phyloP scores from a whole-genome alignment of 2,113 vertebrate species.

The Gila orcuttii region DNA sequence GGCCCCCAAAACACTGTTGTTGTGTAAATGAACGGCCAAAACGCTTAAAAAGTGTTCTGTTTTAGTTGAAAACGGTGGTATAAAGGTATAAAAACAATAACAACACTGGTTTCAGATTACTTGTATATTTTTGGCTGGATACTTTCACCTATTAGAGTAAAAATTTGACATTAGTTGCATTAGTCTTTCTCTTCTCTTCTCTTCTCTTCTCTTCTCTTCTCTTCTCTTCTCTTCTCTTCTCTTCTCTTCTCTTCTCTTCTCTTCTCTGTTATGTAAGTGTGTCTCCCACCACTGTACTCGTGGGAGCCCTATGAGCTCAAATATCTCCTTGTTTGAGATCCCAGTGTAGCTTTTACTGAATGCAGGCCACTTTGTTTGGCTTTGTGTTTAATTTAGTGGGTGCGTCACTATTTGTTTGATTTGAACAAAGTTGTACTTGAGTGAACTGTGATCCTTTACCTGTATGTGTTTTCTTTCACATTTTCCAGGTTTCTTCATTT shows the following conservation, averaged over 20 bases:
- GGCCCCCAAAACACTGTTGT: too few relatives aligned
- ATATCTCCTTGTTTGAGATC: constrained; percentile 27
- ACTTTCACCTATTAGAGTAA: neutral
- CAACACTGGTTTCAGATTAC: neutral
- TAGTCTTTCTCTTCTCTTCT: neutral
- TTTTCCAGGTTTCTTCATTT: constrained; percentile 40
- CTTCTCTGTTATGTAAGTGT: neutral
- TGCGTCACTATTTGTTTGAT: neutral
- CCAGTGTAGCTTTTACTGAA: neutral
- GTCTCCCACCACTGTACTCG: constrained; percentile 13
- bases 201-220: neutral
- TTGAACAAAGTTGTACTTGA: neutral
- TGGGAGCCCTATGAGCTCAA: constrained; percentile 22
- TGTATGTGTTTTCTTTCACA: neutral
- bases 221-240: neutral
- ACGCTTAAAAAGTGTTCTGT: too few relatives aligned
- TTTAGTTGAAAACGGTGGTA: neutral
- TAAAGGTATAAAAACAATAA: neutral
- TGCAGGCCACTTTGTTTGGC: neutral
- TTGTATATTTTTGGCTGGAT: neutral
- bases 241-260: neutral
- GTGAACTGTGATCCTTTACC: neutral
- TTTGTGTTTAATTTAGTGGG: neutral
- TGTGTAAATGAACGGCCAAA: too few relatives aligned
- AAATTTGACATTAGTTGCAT: neutral